These are phyloP conservation scores for Drosophila albomicans DNA, from an alignment of 1,140 invertebrate genomes.

Conservation along the genomic window DNA sequence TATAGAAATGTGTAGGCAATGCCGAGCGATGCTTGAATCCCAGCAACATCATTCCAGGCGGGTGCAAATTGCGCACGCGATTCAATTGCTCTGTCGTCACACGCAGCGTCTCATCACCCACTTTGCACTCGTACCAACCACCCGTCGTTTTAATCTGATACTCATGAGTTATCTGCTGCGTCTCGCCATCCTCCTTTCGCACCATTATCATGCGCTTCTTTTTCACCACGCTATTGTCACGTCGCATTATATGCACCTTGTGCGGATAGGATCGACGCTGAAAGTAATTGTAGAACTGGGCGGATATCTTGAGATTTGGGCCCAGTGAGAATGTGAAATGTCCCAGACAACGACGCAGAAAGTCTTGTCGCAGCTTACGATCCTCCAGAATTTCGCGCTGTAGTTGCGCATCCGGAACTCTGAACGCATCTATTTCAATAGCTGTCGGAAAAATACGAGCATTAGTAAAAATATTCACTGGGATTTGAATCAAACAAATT, in stretches of 20 bases:
- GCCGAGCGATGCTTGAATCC: slow-evolving; percentile 76
- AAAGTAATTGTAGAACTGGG: slow-evolving; percentile 78
- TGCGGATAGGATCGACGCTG: slow-evolving; percentile 60
- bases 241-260: slow-evolving; percentile 66
- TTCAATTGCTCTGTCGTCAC: slow-evolving; percentile 66
- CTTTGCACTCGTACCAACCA: slow-evolving; percentile 67
- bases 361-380: slow-evolving; percentile 76
- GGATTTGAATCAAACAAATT: not conserved
- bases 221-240: slow-evolving; percentile 71
- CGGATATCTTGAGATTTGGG: slow-evolving; percentile 65
- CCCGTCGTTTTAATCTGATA: slow-evolving; percentile 63
- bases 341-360: slow-evolving; percentile 67
- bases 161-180: slow-evolving; percentile 56
- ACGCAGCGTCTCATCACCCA: slow-evolving; percentile 50
- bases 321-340: slow-evolving; percentile 74
- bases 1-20: slow-evolving; percentile 56
- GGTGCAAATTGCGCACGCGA: slow-evolving; percentile 62
- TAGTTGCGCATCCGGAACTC: slow-evolving; percentile 61
- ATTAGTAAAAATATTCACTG: not conserved
- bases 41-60: slow-evolving; percentile 73
- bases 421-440: slow-evolving; percentile 71
- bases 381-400: slow-evolving; percentile 73
- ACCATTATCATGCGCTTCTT: slow-evolving; percentile 67
- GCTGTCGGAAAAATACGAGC: slow-evolving; percentile 24
- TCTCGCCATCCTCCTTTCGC: slow-evolving; percentile 52